Evolutionary conservation across 2,113 vertebrate species (phyloP).

Genomic region (Malurus melanocephalus): DNA sequence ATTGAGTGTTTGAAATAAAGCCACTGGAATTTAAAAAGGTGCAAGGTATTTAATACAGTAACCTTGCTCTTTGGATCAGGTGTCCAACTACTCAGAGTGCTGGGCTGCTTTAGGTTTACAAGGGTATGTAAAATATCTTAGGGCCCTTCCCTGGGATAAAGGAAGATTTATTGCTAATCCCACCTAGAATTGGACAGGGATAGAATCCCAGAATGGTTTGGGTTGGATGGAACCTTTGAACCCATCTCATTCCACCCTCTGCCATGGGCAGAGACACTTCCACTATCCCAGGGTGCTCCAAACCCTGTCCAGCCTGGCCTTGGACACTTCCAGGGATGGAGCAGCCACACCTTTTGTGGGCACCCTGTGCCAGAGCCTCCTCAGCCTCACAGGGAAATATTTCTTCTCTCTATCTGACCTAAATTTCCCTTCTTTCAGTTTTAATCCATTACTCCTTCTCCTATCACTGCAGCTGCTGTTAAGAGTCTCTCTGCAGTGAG

Average conservation of each 20-base stretch:
- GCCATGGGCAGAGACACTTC: background rate
- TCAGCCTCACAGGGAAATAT: background rate
- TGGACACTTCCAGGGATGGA: background rate
- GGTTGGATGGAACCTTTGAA: background rate
- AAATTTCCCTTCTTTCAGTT: background rate
- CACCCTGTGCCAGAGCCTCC: accelerated
- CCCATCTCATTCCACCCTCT: background rate
- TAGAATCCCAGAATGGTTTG: background rate
- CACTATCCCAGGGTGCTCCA: accelerated
- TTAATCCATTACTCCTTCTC: background rate
- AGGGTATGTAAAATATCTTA: background rate
- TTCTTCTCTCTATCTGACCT: background rate
- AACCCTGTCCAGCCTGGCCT: accelerated
- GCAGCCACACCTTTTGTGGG: background rate
- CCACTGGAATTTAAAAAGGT: background rate
- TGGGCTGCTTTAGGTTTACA: background rate
- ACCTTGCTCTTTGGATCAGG: background rate
- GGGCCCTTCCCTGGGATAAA: background rate
- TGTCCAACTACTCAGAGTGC: background rate
- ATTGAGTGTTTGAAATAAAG: conserved; percentile 38
- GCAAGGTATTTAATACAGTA: background rate
- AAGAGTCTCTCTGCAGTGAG: background rate
- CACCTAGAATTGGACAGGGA: background rate
- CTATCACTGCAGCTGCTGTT: background rate
- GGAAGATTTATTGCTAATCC: background rate